A percentile compares a stretch with the other conserved stretches of the same genome.
Evolutionary conservation across 2,113 vertebrate genomes (phyloP).

Genomic region (Procapra przewalskii): DNA sequence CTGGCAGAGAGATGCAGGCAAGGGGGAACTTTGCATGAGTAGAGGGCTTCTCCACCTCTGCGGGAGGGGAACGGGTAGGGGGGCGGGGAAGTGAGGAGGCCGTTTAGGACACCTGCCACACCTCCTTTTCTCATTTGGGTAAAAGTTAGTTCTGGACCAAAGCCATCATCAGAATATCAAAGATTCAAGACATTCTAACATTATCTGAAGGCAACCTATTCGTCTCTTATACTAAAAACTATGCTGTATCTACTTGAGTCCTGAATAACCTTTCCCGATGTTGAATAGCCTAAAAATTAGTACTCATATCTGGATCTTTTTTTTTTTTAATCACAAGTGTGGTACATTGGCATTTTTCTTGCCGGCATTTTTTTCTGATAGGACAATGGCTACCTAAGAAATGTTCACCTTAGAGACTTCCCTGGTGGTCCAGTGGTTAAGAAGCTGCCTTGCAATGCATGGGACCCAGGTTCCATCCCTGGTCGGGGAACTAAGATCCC

Average conservation of each 20-base stretch:
- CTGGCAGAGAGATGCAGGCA: not conserved
- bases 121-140: not conserved
- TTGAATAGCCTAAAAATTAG: constrained; percentile 50
- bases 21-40: not conserved
- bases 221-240: constrained; percentile 26
- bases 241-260: constrained; percentile 1
- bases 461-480: not conserved
- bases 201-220: constrained; percentile 15
- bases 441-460: not conserved
- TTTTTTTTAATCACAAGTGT: constrained; percentile 30
- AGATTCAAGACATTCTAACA: constrained; percentile 16
- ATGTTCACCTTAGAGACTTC: not conserved
- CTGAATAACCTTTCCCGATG: constrained; percentile 20
- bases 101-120: not conserved
- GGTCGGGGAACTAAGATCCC: not conserved
- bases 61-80: accelerated
- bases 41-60: not conserved
- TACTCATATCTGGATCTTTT: not conserved
- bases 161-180: constrained; percentile 11
- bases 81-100: accelerated
- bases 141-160: not conserved
- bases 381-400: not conserved
- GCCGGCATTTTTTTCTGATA: not conserved
- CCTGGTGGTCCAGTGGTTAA: not conserved
- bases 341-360: not conserved